These are phyloP conservation scores for Bufo gargarizans DNA, from an alignment of 2,113 vertebrate species.

Conservation along the genomic window DNA sequence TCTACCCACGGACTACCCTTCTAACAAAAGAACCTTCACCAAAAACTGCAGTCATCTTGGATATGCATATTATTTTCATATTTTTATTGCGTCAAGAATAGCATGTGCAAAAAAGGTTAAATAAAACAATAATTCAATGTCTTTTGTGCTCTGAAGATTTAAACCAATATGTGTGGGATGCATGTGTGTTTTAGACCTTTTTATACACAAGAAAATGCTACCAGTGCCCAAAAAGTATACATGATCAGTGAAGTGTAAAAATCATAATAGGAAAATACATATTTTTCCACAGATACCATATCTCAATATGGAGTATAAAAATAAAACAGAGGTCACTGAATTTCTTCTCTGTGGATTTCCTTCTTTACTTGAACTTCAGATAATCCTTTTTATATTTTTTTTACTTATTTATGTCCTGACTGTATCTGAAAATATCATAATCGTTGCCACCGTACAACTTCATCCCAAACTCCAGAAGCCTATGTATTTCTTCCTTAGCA, in stretches of 20 bases:
- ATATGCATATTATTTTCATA: too few relatives aligned
- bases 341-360: conserved; percentile 63
- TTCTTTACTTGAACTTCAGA: conserved; percentile 52
- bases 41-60: too few relatives aligned
- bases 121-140: too few relatives aligned
- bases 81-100: too few relatives aligned
- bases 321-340: conserved; percentile 47
- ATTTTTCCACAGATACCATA: neutral
- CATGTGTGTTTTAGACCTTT: neutral
- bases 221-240: neutral
- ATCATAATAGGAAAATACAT: neutral
- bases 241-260: neutral
- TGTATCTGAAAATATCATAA: conserved; percentile 59
- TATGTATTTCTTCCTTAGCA: conserved; percentile 65
- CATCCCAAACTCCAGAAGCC: conserved; percentile 55
- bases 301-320: conserved; percentile 21
- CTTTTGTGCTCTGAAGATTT: too few relatives aligned
- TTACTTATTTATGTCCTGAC: conserved; percentile 60
- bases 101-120: too few relatives aligned
- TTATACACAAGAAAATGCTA: neutral
- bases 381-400: conserved; percentile 60
- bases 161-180: too few relatives aligned
- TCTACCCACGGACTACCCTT: too few relatives aligned
- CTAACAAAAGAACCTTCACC: too few relatives aligned
- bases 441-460: conserved; percentile 55